Conservation (phyloP, 2,888 invertebrate genomes). For the Sympetrum striolatum region DNA sequence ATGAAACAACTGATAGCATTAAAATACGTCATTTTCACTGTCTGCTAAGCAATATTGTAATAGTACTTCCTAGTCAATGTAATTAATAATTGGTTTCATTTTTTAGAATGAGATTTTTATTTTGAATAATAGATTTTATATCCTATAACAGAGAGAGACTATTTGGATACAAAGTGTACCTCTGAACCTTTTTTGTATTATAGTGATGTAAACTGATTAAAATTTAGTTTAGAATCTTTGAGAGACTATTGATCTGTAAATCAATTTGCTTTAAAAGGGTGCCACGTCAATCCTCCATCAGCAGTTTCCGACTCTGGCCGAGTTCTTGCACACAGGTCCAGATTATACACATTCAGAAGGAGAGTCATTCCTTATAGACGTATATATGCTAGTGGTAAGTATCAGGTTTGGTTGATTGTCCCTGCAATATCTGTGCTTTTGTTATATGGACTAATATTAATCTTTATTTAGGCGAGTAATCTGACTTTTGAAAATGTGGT, state of each 20-base stretch:
- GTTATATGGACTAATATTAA: not conserved
- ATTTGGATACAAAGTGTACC: too few species aligned
- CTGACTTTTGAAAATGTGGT: slow-evolving; percentile 59
- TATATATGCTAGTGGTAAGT: slow-evolving; percentile 60
- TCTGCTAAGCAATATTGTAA: too few species aligned
- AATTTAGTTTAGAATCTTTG: not conserved
- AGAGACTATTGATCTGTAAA: not conserved
- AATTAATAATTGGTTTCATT: too few species aligned
- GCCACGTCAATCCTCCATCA: slow-evolving; percentile 33
- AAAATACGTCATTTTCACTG: too few species aligned
- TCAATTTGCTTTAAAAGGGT: not conserved
- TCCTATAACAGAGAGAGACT: too few species aligned
- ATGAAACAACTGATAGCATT: too few species aligned
- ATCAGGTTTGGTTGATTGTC: not conserved
- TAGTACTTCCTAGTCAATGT: too few species aligned
- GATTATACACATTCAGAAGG: slow-evolving; percentile 59
- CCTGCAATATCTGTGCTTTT: not conserved
- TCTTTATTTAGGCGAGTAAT: slow-evolving; percentile 52
- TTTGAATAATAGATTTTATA: too few species aligned
- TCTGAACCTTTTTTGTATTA: too few species aligned
- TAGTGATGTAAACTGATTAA: too few species aligned
- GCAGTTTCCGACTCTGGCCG: slow-evolving; percentile 57
- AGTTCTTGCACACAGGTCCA: slow-evolving; percentile 57
- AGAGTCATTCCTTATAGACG: slow-evolving; percentile 59
- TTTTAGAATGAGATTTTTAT: too few species aligned